phyloP scores from a whole-genome alignment of 2,888 invertebrate genomes.

The Campoplex capitator region DNA sequence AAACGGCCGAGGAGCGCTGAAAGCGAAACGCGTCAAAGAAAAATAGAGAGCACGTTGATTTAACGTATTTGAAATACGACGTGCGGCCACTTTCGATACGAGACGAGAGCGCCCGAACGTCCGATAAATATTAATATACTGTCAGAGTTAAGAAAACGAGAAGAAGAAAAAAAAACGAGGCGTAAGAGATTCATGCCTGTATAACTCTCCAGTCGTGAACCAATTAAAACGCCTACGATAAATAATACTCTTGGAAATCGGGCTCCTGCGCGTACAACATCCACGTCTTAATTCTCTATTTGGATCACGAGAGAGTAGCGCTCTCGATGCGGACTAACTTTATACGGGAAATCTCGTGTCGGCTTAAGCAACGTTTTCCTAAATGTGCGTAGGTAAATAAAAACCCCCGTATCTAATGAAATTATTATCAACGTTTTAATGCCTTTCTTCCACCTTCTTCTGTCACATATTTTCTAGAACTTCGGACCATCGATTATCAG shows the following conservation, averaged over 20 bases:
- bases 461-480: not conserved
- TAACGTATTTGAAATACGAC: constrained; percentile 49
- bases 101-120: constrained; percentile 57
- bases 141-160: constrained; percentile 33
- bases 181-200: constrained; percentile 51
- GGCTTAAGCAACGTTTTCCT: constrained; percentile 11
- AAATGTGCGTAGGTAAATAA: not conserved
- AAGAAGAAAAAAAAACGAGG: constrained; percentile 2
- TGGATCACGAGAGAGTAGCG: constrained; percentile 46
- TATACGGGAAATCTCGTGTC: constrained; percentile 26
- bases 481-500: not conserved
- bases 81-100: constrained; percentile 55
- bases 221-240: constrained; percentile 69
- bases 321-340: constrained; percentile 19
- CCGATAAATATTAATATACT: constrained; percentile 61
- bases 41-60: constrained; percentile 53
- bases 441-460: not conserved
- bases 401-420: not conserved
- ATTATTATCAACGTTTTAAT: constrained; percentile 1
- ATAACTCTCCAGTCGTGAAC: constrained; percentile 61
- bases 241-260: constrained; percentile 55
- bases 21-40: constrained; percentile 46
- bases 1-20: constrained; percentile 35
- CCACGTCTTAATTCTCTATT: constrained; percentile 58
- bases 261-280: constrained; percentile 34